Percentiles rank a stretch among this genome's conserved stretches.
Evolutionary conservation across 2,113 vertebrate species (phyloP).

Genomic region (Aspidoscelis tigris): DNA sequence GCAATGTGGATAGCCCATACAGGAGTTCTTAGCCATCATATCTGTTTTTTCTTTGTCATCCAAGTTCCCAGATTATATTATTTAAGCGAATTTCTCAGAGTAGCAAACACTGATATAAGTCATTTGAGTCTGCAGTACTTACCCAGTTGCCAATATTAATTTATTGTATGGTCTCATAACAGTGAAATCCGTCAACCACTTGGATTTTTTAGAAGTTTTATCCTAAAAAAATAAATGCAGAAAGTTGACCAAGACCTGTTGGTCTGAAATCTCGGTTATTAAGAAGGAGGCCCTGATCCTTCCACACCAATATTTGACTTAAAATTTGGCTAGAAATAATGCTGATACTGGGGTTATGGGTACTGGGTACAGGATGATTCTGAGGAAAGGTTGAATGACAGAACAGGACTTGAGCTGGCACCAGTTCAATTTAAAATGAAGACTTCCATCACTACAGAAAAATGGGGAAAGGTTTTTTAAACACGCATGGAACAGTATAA

Average conservation of each 20-base stretch:
- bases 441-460: neutral
- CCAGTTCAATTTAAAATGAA: neutral
- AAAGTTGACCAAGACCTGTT: neutral
- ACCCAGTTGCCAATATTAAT: slow-evolving; percentile 76
- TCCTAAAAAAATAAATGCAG: slow-evolving; percentile 60
- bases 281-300: neutral
- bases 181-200: slow-evolving; percentile 76
- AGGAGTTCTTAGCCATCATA: neutral
- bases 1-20: neutral
- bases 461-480: neutral
- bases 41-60: neutral
- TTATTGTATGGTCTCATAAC: slow-evolving; percentile 76
- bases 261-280: accelerated
- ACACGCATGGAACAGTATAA: no score
- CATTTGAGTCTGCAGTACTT: slow-evolving; percentile 1
- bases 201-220: slow-evolving; percentile 68
- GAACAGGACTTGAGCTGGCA: neutral
- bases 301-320: slow-evolving; percentile 1
- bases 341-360: neutral
- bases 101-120: neutral
- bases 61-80: neutral
- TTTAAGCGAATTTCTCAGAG: neutral
- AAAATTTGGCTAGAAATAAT: slow-evolving; percentile 48
- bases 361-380: neutral
- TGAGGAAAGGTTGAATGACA: neutral